Percentiles rank a stretch among this genome's conserved stretches.
phyloP scores from a whole-genome alignment of 2,113 vertebrate genomes.

The Tichodroma muraria region DNA sequence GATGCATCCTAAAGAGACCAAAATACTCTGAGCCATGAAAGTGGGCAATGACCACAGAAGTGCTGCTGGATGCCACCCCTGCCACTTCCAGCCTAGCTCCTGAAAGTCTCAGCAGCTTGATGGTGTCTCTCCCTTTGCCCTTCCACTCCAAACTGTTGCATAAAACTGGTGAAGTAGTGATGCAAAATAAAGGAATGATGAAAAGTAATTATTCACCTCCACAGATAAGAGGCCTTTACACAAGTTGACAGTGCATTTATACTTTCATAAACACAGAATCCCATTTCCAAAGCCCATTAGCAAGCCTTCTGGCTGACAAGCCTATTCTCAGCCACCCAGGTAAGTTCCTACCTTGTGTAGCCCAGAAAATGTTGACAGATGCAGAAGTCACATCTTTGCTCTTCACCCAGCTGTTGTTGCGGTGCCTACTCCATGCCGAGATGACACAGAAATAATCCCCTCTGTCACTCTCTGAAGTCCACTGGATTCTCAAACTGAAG shows the following conservation, averaged over 20 bases:
- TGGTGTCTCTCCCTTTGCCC: not conserved
- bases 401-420: slow-evolving; percentile 75
- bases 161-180: not conserved
- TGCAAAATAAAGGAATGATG: not conserved
- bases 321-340: not conserved
- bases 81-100: not conserved
- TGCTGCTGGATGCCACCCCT: not conserved
- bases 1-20: not conserved
- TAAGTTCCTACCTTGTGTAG: slow-evolving; percentile 76
- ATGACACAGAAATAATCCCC: slow-evolving; percentile 83
- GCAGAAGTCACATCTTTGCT: slow-evolving; percentile 72
- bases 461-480: slow-evolving; percentile 80
- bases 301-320: not conserved
- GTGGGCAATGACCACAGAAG: not conserved
- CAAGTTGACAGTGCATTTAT: not conserved
- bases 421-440: slow-evolving; percentile 75
- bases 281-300: not conserved
- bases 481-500: slow-evolving; percentile 86
- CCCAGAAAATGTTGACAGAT: slow-evolving; percentile 76
- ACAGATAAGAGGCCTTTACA: not conserved
- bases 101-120: not conserved
- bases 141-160: not conserved
- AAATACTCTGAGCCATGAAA: not conserved
- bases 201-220: not conserved
- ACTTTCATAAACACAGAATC: not conserved